A percentile compares a stretch with the other conserved stretches of the same genome.
Evolutionary conservation across 1,140 invertebrate species (phyloP).

Genomic region (Temnothorax longispinosus): DNA sequence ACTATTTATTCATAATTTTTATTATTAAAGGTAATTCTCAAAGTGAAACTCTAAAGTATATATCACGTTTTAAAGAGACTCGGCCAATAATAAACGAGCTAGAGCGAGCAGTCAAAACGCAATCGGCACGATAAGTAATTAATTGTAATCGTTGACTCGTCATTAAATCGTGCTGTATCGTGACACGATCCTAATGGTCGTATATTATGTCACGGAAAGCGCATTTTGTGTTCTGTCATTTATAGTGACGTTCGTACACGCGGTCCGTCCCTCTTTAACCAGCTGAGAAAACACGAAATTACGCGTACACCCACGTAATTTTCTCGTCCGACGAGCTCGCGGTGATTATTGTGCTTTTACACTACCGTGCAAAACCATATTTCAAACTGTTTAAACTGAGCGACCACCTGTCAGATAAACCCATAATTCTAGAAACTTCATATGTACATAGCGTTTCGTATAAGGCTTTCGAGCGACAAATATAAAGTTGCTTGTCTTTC

Average conservation of each 20-base stretch:
- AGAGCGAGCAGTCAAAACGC: constrained; percentile 3
- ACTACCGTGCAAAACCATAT: constrained; percentile 12
- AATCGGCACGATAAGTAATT: constrained; percentile 58
- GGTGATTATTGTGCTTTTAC: constrained; percentile 32
- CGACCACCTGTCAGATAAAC: constrained; percentile 49
- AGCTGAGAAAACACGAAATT: constrained; percentile 58
- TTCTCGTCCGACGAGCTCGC: constrained; percentile 20
- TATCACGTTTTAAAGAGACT: neutral
- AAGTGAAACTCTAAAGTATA: constrained; percentile 14
- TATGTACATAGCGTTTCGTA: constrained; percentile 1
- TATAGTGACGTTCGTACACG: neutral
- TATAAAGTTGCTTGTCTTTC: constrained; percentile 3
- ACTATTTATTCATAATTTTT: constrained; percentile 14
- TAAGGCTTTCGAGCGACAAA: constrained; percentile 18
- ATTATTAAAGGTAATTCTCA: neutral
- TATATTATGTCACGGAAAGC: constrained; percentile 71
- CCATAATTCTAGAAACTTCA: constrained; percentile 32
- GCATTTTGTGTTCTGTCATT: neutral
- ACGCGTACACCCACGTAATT: constrained; percentile 44
- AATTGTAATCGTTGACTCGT: constrained; percentile 71
- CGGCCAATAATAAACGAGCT: constrained; percentile 38
- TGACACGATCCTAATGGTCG: constrained; percentile 59
- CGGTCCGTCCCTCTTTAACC: constrained; percentile 22
- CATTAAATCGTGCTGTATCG: constrained; percentile 72
- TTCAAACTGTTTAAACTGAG: constrained; percentile 54